Conservation (phyloP, 2,797 vertebrate genomes). For the Argentina silus region DNA sequence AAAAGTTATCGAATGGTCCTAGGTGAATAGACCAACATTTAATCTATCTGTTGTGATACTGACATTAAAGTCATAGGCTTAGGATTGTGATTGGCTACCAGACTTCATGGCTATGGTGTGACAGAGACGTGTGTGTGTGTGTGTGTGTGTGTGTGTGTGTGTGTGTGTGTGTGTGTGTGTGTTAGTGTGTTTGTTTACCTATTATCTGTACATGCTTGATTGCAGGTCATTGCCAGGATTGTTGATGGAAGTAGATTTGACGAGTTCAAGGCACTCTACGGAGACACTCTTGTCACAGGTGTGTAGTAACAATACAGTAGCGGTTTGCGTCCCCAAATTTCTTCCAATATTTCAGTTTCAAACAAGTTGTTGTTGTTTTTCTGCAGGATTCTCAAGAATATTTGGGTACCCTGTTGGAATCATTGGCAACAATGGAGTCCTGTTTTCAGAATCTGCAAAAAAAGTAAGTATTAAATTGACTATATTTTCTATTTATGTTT, state of each 20-base stretch:
- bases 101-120: too few relatives aligned
- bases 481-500: not conserved
- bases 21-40: too few relatives aligned
- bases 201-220: conserved; percentile 36
- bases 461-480: conserved; percentile 79
- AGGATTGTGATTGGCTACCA: too few relatives aligned
- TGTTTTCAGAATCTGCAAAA: conserved; percentile 98
- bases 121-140: conserved; percentile 9
- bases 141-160: not conserved
- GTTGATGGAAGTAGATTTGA: conserved; percentile 98
- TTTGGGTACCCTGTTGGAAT: conserved; percentile 97
- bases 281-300: conserved; percentile 97
- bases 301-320: conserved; percentile 28
- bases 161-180: too few relatives aligned
- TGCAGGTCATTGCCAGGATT: conserved; percentile 93
- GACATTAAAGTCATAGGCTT: too few relatives aligned
- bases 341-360: too few relatives aligned
- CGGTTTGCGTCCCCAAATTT: too few relatives aligned
- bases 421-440: conserved; percentile 97
- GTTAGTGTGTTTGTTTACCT: not conserved
- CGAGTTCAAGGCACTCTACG: conserved; percentile 98
- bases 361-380: not conserved
- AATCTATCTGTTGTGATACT: too few relatives aligned
- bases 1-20: too few relatives aligned
- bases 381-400: conserved; percentile 92